These are phyloP conservation scores for Rhinolophus ferrumequinum DNA, from an alignment of 2,113 vertebrate genomes.

Conservation along the genomic window DNA sequence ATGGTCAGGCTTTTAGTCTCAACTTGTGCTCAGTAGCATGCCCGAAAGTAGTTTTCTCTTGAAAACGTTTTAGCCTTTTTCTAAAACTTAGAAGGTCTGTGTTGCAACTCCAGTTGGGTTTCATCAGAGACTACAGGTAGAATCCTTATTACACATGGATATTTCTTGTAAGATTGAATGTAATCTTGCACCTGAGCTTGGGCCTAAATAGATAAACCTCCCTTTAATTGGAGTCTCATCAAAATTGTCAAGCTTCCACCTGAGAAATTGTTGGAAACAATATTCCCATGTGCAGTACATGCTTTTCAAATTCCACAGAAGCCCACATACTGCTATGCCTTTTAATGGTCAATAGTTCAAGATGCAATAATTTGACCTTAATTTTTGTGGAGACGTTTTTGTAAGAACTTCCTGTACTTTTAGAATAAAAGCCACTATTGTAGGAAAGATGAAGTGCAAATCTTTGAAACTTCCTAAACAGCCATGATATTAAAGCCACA, in stretches of 20 bases:
- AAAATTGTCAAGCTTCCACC: not conserved
- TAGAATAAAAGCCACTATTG: not conserved
- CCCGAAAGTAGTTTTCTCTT: not conserved
- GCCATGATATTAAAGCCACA: not conserved
- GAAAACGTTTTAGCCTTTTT: not conserved
- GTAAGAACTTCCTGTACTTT: not conserved
- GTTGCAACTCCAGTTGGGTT: not conserved
- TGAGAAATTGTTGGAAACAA: not conserved
- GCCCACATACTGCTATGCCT: not conserved
- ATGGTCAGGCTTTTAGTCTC: not conserved
- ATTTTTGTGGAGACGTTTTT: not conserved
- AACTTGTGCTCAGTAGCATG: not conserved
- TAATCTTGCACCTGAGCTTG: not conserved
- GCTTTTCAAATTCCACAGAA: not conserved
- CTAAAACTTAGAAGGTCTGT: not conserved
- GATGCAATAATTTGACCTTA: not conserved
- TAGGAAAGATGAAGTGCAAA: not conserved
- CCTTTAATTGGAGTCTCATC: not conserved
- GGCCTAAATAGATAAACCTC: not conserved
- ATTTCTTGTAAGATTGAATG: not conserved
- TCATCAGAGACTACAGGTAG: not conserved
- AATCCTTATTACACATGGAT: not conserved
- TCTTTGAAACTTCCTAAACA: not conserved
- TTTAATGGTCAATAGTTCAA: not conserved
- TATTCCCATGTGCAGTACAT: not conserved